These are phyloP conservation scores for Altica lythri DNA, from an alignment of 2,888 invertebrate species.

Conservation along the genomic window DNA sequence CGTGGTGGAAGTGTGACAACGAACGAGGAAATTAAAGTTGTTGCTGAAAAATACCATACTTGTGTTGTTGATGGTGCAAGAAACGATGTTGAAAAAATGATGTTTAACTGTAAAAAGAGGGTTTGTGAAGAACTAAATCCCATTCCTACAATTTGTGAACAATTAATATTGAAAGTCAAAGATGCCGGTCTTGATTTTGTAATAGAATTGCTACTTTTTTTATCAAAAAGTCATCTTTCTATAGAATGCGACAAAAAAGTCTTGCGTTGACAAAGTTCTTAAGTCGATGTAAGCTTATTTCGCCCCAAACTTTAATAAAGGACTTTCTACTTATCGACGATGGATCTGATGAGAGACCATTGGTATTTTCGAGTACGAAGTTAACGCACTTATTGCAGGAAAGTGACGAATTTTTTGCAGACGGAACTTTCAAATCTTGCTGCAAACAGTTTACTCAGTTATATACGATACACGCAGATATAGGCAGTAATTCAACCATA, in stretches of 20 bases:
- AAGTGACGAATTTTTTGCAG: background rate
- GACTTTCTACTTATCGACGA: background rate
- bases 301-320: background rate
- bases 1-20: background rate
- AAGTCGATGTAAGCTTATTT: too few relatives aligned
- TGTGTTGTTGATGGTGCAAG: background rate
- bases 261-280: background rate
- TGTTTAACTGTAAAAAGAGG: background rate
- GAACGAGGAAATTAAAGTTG: background rate
- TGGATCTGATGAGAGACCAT: background rate
- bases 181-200: background rate
- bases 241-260: constrained; percentile 3
- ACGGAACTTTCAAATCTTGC: background rate
- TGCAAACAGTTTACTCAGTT: background rate
- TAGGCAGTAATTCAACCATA: too few relatives aligned
- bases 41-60: background rate
- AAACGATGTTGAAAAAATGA: background rate
- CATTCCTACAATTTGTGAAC: too few relatives aligned
- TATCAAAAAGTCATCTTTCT: background rate
- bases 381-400: background rate
- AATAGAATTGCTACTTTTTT: background rate
- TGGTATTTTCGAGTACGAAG: background rate
- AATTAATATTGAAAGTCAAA: background rate
- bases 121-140: background rate
- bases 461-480: background rate